Evolutionary conservation across 2,113 vertebrate genomes (phyloP).

Genomic region (Peromyscus maniculatus): DNA sequence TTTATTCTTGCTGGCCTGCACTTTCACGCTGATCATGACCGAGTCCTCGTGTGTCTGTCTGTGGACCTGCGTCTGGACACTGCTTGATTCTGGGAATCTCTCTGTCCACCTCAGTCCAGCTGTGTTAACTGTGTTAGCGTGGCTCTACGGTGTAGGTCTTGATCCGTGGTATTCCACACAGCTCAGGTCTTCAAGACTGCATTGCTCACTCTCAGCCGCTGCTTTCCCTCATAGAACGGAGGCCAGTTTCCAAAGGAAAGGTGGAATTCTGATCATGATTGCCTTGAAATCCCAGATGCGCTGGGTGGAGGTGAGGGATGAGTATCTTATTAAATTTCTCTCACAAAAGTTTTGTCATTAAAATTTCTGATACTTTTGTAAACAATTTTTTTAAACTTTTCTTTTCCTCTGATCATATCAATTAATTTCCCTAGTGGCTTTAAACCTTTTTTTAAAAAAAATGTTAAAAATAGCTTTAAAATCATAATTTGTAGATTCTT

Average conservation of each 20-base stretch:
- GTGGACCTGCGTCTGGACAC: not conserved
- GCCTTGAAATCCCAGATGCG: not conserved
- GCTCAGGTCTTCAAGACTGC: not conserved
- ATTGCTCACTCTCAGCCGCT: not conserved
- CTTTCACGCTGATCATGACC: not conserved
- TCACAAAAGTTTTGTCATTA: not conserved
- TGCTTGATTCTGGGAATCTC: not conserved
- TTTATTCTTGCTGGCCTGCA: not conserved
- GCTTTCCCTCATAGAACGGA: not conserved
- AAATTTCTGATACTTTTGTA: not conserved
- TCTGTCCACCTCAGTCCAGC: not conserved
- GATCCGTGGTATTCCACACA: not conserved
- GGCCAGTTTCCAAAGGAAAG: slow-evolving; percentile 19
- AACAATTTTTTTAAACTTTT: slow-evolving; percentile 3
- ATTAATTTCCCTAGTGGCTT: not conserved
- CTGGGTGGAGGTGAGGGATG: not conserved
- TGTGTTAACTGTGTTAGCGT: not conserved
- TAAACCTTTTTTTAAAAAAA: not conserved
- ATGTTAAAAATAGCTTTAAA: not conserved
- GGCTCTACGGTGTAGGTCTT: not conserved
- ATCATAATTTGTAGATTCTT: slow-evolving; percentile 10
- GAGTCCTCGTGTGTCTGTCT: not conserved
- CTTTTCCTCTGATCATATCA: not conserved
- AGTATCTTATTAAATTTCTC: not conserved
- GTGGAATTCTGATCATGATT: not conserved